phyloP scores from a whole-genome alignment of 2,888 invertebrate genomes.

The Syrphus vitripennis region DNA sequence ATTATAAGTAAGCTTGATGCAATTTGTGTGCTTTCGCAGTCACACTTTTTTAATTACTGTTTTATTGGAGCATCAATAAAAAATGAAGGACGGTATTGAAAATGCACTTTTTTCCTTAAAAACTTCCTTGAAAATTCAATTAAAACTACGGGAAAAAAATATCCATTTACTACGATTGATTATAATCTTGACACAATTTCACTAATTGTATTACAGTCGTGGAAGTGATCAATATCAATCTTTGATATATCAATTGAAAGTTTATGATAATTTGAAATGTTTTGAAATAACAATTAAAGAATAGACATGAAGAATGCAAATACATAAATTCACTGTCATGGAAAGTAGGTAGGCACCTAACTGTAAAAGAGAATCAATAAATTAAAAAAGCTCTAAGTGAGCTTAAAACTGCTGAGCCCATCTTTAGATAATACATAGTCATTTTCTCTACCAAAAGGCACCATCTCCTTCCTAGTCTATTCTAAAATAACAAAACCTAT shows the following conservation, averaged over 20 bases:
- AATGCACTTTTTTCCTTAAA: neutral
- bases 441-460: too few species aligned
- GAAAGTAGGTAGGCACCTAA: too few species aligned
- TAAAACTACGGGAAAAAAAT: neutral
- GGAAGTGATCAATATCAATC: neutral
- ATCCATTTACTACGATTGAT: neutral
- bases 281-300: neutral
- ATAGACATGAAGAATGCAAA: too few species aligned
- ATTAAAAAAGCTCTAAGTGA: too few species aligned
- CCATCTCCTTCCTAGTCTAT: too few species aligned
- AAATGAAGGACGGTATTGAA: constrained; percentile 33
- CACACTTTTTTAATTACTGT: neutral
- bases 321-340: too few species aligned
- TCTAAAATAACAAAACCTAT: too few species aligned
- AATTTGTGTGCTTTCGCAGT: neutral
- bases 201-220: neutral
- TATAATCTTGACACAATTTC: constrained; percentile 30
- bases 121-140: neutral
- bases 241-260: neutral
- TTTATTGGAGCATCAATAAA: neutral
- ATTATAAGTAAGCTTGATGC: constrained; percentile 13
- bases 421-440: too few species aligned
- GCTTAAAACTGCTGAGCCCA: too few species aligned
- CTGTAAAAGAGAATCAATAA: too few species aligned
- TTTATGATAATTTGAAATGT: neutral